These are phyloP conservation scores for Mirounga angustirostris DNA, from an alignment of 2,113 vertebrate species.

Conservation along the genomic window DNA sequence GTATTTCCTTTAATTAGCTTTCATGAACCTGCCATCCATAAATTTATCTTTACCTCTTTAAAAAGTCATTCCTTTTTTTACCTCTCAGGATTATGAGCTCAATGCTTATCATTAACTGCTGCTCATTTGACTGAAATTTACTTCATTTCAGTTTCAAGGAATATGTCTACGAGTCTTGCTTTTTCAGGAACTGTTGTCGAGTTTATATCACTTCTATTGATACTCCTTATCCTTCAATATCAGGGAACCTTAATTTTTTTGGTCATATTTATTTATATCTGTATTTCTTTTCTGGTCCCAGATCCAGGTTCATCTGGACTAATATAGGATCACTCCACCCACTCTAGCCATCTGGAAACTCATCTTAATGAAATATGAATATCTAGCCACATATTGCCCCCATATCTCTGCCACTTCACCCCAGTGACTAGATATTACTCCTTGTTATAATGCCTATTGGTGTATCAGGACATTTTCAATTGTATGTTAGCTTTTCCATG, in stretches of 20 bases:
- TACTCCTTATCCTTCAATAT: background rate
- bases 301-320: background rate
- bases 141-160: background rate
- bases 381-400: background rate
- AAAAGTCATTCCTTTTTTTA: constrained; percentile 30
- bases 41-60: background rate
- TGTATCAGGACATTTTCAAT: background rate
- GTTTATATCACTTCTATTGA: background rate
- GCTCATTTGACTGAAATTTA: background rate
- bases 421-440: background rate
- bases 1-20: background rate
- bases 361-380: background rate
- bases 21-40: background rate
- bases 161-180: background rate
- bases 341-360: background rate
- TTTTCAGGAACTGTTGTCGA: background rate
- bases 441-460: background rate
- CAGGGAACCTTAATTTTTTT: background rate
- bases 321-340: background rate
- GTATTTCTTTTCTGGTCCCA: background rate
- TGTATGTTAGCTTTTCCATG: background rate
- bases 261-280: background rate
- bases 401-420: background rate
- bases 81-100: background rate
- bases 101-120: background rate